These are phyloP conservation scores for Ormyrus nitidulus DNA, from an alignment of 2,888 invertebrate genomes.

Conservation along the genomic window DNA sequence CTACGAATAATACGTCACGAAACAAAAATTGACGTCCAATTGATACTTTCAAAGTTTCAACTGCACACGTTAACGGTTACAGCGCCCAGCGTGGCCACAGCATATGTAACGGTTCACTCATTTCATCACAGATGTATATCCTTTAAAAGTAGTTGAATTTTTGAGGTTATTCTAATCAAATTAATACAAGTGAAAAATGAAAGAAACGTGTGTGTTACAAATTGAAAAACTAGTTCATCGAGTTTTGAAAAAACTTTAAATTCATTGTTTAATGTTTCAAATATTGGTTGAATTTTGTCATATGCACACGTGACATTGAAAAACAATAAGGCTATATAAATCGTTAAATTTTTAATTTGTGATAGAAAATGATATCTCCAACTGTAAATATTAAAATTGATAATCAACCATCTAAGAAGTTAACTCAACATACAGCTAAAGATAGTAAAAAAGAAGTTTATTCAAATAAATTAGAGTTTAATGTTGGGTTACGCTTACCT, in stretches of 20 bases:
- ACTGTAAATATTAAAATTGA: slow-evolving; percentile 19
- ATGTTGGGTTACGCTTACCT: slow-evolving; percentile 54
- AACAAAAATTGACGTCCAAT: too few relatives aligned
- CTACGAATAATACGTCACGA: too few relatives aligned
- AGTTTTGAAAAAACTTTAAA: background rate
- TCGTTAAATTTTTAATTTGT: background rate
- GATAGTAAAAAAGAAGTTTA: slow-evolving; percentile 11
- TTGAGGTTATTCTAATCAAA: slow-evolving; percentile 37
- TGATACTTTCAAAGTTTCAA: too few relatives aligned
- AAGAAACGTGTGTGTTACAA: background rate
- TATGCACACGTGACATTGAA: slow-evolving; percentile 19
- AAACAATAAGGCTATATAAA: background rate
- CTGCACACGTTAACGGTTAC: too few relatives aligned
- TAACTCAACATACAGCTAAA: background rate
- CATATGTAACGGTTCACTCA: too few relatives aligned
- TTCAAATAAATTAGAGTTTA: slow-evolving; percentile 20
- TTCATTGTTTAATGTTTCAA: background rate
- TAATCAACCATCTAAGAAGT: background rate
- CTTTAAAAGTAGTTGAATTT: slow-evolving; percentile 16
- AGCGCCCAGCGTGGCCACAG: too few relatives aligned
- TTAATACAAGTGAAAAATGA: background rate
- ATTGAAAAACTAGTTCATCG: background rate
- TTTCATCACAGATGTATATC: too few relatives aligned
- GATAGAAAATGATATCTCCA: slow-evolving; percentile 25
- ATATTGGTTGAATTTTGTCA: background rate